A percentile compares a stretch with the other conserved stretches of the same genome.
Conservation (phyloP, 53 echinoderm and acorn worm species). For the Paelopatides confundens region DNA sequence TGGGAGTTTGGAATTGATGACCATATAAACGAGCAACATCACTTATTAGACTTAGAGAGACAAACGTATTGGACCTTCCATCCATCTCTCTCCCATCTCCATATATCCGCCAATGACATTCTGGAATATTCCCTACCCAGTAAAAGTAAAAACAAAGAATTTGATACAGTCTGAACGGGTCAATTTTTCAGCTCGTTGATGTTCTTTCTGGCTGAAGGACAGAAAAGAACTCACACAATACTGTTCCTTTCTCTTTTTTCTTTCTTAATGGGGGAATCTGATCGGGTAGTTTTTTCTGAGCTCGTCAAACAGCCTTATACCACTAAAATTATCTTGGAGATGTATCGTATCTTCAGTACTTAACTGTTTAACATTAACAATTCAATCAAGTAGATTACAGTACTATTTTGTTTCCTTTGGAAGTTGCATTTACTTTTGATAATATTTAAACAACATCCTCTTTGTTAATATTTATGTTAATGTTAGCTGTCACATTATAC, state of each 20-base stretch:
- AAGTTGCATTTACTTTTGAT: too few species aligned
- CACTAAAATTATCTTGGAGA: not conserved
- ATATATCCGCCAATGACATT: not conserved
- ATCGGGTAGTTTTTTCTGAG: conserved; percentile 4
- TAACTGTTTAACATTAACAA: not conserved
- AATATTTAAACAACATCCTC: too few species aligned
- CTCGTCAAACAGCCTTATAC: not conserved
- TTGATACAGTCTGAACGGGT: conserved; percentile 35
- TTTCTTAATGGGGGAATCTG: conserved; percentile 6
- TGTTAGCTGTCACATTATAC: too few species aligned
- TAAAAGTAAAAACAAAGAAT: too few species aligned
- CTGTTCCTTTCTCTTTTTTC: not conserved
- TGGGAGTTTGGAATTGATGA: too few species aligned
- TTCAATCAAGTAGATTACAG: not conserved
- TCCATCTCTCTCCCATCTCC: conserved; percentile 16
- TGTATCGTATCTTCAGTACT: not conserved
- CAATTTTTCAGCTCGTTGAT: too few species aligned
- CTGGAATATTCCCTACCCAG: not conserved
- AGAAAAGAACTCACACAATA: conserved; percentile 44
- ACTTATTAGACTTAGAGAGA: not conserved
- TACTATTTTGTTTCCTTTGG: too few species aligned
- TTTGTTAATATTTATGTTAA: too few species aligned
- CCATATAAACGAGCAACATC: not conserved
- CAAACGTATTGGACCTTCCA: too few species aligned
- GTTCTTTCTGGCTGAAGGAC: not conserved